These are phyloP conservation scores for Hippasteria phrygiana DNA, from an alignment of 53 echinoderm and acorn worm species.

Conservation along the genomic window DNA sequence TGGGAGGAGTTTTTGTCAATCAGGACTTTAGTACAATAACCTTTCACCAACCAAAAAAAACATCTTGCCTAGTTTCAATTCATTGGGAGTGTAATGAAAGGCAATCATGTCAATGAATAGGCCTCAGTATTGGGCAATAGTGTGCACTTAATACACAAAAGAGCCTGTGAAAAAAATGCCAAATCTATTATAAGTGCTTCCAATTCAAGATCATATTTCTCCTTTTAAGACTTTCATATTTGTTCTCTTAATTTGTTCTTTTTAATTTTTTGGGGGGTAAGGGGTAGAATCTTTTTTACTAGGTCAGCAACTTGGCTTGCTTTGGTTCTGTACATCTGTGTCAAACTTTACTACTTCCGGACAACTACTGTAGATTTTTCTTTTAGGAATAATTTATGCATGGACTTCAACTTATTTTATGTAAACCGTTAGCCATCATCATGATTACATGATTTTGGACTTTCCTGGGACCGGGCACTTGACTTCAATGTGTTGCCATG, in stretches of 20 bases:
- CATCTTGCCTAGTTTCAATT: not conserved
- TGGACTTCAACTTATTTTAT: not conserved
- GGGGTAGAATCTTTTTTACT: too few species aligned
- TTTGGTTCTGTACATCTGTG: not conserved
- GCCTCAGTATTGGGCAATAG: not conserved
- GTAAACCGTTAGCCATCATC: not conserved
- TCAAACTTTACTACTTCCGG: not conserved
- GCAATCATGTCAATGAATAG: not conserved
- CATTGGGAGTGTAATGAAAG: not conserved
- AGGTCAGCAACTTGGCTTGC: not conserved
- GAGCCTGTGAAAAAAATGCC: not conserved
- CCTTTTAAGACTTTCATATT: too few species aligned
- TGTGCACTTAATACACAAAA: not conserved
- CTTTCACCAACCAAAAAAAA: constrained; percentile 23
- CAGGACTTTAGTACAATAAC: constrained; percentile 30
- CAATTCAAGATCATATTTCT: too few species aligned
- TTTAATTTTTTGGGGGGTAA: too few species aligned
- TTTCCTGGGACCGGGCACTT: not conserved
- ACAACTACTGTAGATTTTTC: not conserved
- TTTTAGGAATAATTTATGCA: not conserved
- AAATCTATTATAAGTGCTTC: too few species aligned
- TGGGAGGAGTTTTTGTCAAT: constrained; percentile 2
- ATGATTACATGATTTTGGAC: not conserved
- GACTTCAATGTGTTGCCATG: constrained; percentile 1
- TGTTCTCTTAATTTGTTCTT: too few species aligned